Percentiles rank a stretch among this genome's conserved stretches.
Conservation (phyloP, 1,140 invertebrate species). For the Drosophila bifasciata region DNA sequence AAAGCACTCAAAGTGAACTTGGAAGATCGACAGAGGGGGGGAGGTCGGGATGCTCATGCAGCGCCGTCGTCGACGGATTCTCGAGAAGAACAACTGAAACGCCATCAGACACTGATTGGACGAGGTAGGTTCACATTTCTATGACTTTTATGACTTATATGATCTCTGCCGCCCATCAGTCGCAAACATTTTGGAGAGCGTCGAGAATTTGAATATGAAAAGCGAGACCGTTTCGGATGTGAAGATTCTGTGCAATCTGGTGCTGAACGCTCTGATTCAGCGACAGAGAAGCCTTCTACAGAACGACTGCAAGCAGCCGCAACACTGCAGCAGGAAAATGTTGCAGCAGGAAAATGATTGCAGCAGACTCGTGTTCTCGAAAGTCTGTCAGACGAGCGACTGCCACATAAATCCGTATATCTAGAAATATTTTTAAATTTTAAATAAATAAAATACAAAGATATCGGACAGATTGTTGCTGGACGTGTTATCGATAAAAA, state of each 20-base stretch:
- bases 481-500: slow-evolving; percentile 15
- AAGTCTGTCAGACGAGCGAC: background rate
- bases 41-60: background rate
- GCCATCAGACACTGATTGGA: slow-evolving; percentile 7
- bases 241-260: slow-evolving; percentile 23
- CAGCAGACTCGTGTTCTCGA: too few relatives aligned
- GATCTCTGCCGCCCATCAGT: slow-evolving; percentile 13
- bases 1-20: background rate
- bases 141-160: background rate
- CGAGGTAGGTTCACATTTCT: background rate
- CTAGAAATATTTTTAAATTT: background rate
- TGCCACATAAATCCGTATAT: slow-evolving; percentile 22
- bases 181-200: slow-evolving; percentile 16
- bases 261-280: slow-evolving; percentile 8
- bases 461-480: background rate
- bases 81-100: background rate
- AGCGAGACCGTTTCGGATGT: slow-evolving; percentile 7
- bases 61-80: background rate
- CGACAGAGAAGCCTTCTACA: slow-evolving; percentile 1
- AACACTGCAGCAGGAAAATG: too few relatives aligned
- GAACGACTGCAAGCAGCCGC: too few relatives aligned
- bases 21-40: background rate
- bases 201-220: slow-evolving; percentile 16
- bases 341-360: too few relatives aligned
- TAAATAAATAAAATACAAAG: background rate